Percentiles rank a stretch among this genome's conserved stretches.
Conservation (phyloP, 92 coral and sea anemone genomes). For the Porites rus region DNA sequence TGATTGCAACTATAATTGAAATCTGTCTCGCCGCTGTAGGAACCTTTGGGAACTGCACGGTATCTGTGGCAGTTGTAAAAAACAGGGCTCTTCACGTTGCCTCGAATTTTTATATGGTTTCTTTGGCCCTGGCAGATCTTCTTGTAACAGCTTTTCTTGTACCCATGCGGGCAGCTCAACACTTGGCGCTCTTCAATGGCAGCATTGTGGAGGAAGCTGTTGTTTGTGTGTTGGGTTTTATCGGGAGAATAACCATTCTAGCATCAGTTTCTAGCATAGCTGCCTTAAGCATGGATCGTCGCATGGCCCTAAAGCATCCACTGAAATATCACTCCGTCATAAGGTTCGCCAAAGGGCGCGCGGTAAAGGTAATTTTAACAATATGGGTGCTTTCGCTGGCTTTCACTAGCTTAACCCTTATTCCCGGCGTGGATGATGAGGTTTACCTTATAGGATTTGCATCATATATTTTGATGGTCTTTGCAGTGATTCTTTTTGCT, state of each 20-base stretch:
- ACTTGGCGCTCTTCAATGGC: conserved; percentile 46
- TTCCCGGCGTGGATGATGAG: conserved; percentile 69
- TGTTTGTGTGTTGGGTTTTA: conserved; percentile 64
- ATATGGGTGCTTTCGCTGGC: conserved; percentile 63
- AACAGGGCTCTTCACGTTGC: conserved; percentile 75
- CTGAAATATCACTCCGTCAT: conserved; percentile 72
- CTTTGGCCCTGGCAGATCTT: conserved; percentile 72
- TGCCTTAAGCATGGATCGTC: conserved; percentile 72
- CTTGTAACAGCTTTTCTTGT: conserved; percentile 68
- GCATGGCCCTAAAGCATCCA: conserved; percentile 71
- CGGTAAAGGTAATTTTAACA: conserved; percentile 39
- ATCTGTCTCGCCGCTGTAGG: conserved; percentile 61
- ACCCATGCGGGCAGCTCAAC: conserved; percentile 80
- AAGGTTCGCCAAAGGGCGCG: conserved; percentile 57
- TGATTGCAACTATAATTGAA: conserved; percentile 74
- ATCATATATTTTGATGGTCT: conserved; percentile 69
- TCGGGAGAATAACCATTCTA: conserved; percentile 70
- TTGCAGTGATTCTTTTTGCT: conserved; percentile 53
- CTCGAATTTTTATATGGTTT: conserved; percentile 76
- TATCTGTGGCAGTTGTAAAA: conserved; percentile 71
- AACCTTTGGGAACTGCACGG: conserved; percentile 67
- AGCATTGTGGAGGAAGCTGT: conserved; percentile 37
- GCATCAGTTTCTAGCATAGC: conserved; percentile 74
- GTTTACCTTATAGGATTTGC: conserved; percentile 71
- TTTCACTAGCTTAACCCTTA: conserved; percentile 71